These are phyloP conservation scores for Lophochroa leadbeateri DNA, from an alignment of 2,113 vertebrate genomes.

Conservation along the genomic window DNA sequence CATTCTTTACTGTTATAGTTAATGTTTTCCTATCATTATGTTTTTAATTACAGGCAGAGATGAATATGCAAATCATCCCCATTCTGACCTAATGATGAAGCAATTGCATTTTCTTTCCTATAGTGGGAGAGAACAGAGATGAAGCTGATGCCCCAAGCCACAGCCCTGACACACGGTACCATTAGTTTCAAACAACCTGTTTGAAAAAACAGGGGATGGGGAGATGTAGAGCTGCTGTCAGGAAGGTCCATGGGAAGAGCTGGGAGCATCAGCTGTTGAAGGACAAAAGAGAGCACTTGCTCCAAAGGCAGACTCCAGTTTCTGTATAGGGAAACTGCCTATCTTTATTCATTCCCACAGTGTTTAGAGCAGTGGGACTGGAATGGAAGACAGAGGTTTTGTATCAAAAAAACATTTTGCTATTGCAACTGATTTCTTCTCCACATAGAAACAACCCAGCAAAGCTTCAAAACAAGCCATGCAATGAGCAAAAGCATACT, in stretches of 20 bases:
- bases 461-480: neutral
- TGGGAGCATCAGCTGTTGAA: rapidly evolving
- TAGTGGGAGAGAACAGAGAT: neutral
- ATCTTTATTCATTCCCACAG: neutral
- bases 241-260: neutral
- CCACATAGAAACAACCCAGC: neutral
- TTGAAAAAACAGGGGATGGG: neutral
- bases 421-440: neutral
- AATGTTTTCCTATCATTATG: neutral
- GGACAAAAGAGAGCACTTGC: neutral
- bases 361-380: rapidly evolving
- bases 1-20: neutral
- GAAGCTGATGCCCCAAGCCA: neutral
- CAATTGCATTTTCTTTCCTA: neutral
- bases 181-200: neutral
- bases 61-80: neutral
- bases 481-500: neutral
- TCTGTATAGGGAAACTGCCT: neutral
- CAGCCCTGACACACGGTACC: neutral
- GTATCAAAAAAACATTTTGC: neutral
- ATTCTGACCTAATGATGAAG: neutral
- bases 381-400: neutral
- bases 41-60: slow-evolving; percentile 13
- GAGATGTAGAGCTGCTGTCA: neutral
- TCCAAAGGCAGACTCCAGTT: neutral